Evolutionary conservation across 2,113 vertebrate species (phyloP).

Genomic region (Nycticryphes semicollaris): DNA sequence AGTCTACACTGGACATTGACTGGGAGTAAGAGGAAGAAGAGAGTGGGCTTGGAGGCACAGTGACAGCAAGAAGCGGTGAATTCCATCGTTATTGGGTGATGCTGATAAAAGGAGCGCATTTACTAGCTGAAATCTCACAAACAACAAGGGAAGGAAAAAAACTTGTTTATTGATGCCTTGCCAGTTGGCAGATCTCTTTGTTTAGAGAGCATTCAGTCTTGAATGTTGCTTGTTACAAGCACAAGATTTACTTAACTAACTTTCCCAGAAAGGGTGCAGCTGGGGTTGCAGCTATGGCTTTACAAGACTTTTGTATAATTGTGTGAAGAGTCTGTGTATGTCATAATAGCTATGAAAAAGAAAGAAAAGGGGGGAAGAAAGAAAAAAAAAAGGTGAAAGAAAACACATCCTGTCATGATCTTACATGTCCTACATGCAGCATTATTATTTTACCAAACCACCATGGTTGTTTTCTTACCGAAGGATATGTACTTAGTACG

Average conservation of each 20-base stretch:
- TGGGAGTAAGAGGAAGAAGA: not conserved
- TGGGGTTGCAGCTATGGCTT: not conserved
- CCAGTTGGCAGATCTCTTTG: not conserved
- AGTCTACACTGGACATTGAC: rapidly evolving
- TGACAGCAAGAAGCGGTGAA: not conserved
- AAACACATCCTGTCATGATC: not conserved
- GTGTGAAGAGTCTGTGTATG: not conserved
- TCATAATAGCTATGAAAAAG: not conserved
- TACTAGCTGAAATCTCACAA: not conserved
- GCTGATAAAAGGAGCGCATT: not conserved
- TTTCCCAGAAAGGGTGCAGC: not conserved
- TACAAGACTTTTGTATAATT: not conserved
- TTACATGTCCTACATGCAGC: not conserved
- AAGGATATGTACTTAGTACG: not conserved
- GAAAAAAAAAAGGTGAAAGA: not conserved
- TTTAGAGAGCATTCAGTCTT: not conserved
- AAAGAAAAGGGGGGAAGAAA: not conserved
- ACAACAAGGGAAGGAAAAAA: not conserved
- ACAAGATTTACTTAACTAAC: not conserved
- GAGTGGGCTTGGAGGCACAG: not conserved
- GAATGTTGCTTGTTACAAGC: not conserved
- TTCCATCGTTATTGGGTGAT: not conserved
- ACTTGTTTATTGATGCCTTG: not conserved
- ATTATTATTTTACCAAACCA: not conserved
- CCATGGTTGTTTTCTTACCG: not conserved